Evolutionary conservation across 2,797 vertebrate species (phyloP), one percentile per base, ranked within the genome.

Genomic region (Helicolenus hilgendorfi): DNA sequence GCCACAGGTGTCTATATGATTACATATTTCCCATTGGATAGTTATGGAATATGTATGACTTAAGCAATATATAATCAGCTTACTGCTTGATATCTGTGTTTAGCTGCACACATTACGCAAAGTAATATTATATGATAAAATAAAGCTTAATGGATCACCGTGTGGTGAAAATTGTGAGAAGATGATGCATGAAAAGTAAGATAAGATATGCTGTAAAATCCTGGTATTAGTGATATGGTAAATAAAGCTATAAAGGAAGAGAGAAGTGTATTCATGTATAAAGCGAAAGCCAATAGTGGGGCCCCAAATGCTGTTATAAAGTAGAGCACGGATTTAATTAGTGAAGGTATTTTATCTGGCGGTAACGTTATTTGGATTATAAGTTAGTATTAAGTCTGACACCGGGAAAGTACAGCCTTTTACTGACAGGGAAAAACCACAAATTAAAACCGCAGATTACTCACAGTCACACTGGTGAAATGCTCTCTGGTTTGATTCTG

Each of bases 1-100:
- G 11, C 24, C 36, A 45, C 18, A 67, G 29, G 79, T 77, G 67
- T 77, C 65, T 59, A 9, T n/a, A 24, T 59, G 41, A 79, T 82
- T 67, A 41, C 53, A 77, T 2, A 73, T 73, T 36, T 77, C 18
- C 64, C 31, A 31, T 22, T 55, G 53, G 64, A 33, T 22, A 5
- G 29, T n/a, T 60, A 41, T 41, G 26, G 26, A 63, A 38, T 20
- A 63, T 63, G 26, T 7, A 41, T 26, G 5, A 24, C 9, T 26
- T 31, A 31, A 14, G 7, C 4, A 55, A 58, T 10, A n/a, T 29
- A 1, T 26, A 62, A 41, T 77, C 53, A 38, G 10, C 22, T 36
- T 7, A 45, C 13, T 33, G 56, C 4, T 36, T 45, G 6, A 73
- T 26, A 24, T 59, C 2, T 38, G n/a, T 74, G 20, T 86, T 64